phyloP scores from a whole-genome alignment of 2,797 vertebrate species.

The Onychomys torridus region DNA sequence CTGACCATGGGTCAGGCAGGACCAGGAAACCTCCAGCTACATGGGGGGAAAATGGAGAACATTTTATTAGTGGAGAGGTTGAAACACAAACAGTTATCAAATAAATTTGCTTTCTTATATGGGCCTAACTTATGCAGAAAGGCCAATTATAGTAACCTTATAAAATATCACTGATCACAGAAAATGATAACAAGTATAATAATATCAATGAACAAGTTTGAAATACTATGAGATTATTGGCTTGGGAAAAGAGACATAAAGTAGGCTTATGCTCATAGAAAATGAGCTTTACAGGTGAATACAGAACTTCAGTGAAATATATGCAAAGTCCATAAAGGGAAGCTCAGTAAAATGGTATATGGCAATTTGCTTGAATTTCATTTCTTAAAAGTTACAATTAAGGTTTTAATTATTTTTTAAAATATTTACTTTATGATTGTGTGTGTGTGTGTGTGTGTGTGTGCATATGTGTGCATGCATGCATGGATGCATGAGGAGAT shows the following conservation, averaged over 20 bases:
- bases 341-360: not conserved
- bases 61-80: not conserved
- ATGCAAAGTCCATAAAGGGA: not conserved
- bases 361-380: not conserved
- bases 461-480: not conserved
- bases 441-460: not conserved
- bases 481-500: too few species aligned
- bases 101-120: not conserved
- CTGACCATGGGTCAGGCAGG: too few species aligned
- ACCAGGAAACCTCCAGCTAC: too few species aligned
- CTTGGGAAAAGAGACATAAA: not conserved
- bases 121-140: not conserved
- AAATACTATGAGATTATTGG: not conserved
- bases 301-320: not conserved
- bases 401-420: not conserved
- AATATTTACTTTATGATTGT: not conserved
- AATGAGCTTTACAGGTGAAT: not conserved
- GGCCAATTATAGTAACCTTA: not conserved
- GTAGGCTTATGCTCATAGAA: not conserved
- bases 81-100: not conserved
- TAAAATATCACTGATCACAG: not conserved
- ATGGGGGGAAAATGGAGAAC: not conserved
- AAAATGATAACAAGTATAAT: not conserved
- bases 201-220: not conserved
- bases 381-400: not conserved